Conservation (phyloP, 92 coral and sea anemone genomes). For the Diadumene lineata region DNA sequence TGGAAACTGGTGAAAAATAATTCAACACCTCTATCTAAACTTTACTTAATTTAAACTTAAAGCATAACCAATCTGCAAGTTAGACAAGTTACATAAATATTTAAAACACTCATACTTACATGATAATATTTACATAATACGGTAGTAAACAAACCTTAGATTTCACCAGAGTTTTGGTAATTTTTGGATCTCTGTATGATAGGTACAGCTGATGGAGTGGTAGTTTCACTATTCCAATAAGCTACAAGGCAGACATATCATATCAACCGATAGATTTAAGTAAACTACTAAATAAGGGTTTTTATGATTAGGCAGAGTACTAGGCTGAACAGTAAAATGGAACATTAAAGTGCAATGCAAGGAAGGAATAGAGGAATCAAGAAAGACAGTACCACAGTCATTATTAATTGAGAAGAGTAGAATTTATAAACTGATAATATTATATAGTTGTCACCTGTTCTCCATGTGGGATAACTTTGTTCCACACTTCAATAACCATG, state of each 20-base stretch:
- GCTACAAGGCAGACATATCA: conserved; percentile 46
- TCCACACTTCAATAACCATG: conserved; percentile 88
- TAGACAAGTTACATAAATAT: background rate
- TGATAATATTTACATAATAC: background rate
- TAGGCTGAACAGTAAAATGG: too few species aligned
- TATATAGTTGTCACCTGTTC: conserved; percentile 49
- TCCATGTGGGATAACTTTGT: conserved; percentile 70
- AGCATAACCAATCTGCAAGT: too few species aligned
- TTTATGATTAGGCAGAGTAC: too few species aligned
- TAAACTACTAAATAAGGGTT: background rate
- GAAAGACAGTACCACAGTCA: too few species aligned
- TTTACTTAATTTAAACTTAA: too few species aligned
- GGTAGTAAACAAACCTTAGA: conserved; percentile 69
- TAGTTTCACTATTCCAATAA: conserved; percentile 89
- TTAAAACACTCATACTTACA: background rate
- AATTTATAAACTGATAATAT: background rate
- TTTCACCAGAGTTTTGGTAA: conserved; percentile 79
- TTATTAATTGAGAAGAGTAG: too few species aligned
- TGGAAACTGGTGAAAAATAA: conserved; percentile 63
- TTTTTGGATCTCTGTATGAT: conserved; percentile 87
- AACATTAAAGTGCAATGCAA: too few species aligned
- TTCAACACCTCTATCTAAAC: too few species aligned
- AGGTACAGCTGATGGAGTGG: conserved; percentile 92
- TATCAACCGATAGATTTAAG: background rate
- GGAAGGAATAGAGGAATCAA: too few species aligned